Evolutionary conservation across 2,113 vertebrate species (phyloP).

Genomic region (Sturnira hondurensis): DNA sequence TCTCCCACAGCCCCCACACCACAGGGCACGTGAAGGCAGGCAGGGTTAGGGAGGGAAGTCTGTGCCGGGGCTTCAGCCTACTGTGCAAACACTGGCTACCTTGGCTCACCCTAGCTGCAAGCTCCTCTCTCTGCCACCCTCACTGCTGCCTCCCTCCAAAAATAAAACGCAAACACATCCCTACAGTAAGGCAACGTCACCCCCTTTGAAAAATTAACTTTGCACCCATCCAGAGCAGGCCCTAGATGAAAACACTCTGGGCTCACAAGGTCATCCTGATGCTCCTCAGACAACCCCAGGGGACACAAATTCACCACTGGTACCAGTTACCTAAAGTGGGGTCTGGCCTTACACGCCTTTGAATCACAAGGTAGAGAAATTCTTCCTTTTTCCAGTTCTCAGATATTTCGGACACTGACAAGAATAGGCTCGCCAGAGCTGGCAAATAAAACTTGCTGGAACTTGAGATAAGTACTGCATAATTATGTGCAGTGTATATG

Average conservation of each 20-base stretch:
- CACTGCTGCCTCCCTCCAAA: no score
- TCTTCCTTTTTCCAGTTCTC: not conserved
- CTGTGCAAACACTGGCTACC: not conserved
- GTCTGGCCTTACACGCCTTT: rapidly evolving
- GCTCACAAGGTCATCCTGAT: no score
- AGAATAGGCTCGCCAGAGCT: not conserved
- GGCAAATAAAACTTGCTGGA: not conserved
- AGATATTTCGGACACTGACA: not conserved
- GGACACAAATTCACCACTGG: not conserved
- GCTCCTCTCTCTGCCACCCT: not conserved
- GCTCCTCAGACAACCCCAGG: not conserved
- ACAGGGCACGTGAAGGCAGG: rapidly evolving
- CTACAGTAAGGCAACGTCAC: rapidly evolving
- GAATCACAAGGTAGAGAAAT: not conserved
- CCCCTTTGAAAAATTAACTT: not conserved
- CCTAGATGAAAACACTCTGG: not conserved
- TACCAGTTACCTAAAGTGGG: not conserved
- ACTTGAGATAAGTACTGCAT: not conserved
- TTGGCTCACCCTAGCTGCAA: not conserved
- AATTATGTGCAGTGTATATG: not conserved
- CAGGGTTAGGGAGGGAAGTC: not conserved
- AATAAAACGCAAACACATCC: not conserved
- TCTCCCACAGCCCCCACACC: not conserved
- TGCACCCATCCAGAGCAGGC: not conserved
- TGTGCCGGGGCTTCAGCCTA: not conserved